Evolutionary conservation across 2,113 vertebrate genomes (phyloP).

Genomic region (Gulo gulo): DNA sequence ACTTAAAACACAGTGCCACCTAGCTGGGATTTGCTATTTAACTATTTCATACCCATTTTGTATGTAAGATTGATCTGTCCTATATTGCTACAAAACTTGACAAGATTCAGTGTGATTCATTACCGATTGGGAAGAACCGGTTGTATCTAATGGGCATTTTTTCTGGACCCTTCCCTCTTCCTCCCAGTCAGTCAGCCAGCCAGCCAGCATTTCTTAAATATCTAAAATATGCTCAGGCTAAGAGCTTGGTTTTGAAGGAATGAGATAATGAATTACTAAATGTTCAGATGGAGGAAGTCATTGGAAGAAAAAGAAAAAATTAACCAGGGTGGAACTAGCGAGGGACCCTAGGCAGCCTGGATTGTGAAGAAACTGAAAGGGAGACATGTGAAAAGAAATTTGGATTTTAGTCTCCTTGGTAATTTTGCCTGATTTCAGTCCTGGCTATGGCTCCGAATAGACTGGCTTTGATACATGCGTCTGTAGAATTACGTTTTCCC

Average conservation of each 20-base stretch:
- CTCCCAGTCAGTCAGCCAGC: background rate
- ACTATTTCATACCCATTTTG: background rate
- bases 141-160: background rate
- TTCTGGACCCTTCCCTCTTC: background rate
- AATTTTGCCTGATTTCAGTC: background rate
- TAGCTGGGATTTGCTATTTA: background rate
- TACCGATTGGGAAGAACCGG: background rate
- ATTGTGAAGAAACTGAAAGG: background rate
- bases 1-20: slow-evolving; percentile 42
- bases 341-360: background rate
- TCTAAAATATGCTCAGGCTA: background rate
- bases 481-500: background rate
- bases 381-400: background rate
- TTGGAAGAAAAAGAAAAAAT: background rate
- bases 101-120: background rate
- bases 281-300: background rate
- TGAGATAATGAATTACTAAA: background rate
- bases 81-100: background rate
- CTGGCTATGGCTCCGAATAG: background rate
- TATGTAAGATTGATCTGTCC: background rate
- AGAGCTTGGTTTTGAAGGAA: background rate
- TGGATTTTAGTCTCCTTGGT: background rate
- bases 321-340: background rate
- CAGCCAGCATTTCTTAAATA: background rate
- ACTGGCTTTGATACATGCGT: background rate